Evolutionary conservation across 1,140 invertebrate species (phyloP).

Genomic region (Pseudomyrmex sp.): DNA sequence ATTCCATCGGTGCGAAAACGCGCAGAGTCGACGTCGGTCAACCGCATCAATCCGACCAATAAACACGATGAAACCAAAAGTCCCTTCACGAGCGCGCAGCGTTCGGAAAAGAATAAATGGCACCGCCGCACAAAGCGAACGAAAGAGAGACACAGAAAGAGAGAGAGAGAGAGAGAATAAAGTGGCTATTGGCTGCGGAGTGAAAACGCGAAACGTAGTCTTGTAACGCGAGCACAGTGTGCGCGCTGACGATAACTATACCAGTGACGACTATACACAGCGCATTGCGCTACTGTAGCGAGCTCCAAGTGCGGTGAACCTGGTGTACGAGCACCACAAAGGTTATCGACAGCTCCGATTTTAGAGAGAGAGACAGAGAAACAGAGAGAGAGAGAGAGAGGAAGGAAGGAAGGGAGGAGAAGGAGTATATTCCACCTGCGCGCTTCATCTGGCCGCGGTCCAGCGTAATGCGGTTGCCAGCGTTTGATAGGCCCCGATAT

Average conservation of each 20-base stretch:
- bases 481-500: slow-evolving; percentile 48
- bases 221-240: slow-evolving; percentile 11
- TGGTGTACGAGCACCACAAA: slow-evolving; percentile 29
- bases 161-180: slow-evolving; percentile 19
- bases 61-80: slow-evolving; percentile 40
- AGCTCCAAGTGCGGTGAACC: not conserved
- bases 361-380: not conserved
- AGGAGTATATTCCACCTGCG: slow-evolving; percentile 63
- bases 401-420: too few relatives aligned
- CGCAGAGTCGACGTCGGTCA: slow-evolving; percentile 45
- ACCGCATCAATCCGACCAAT: slow-evolving; percentile 55
- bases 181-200: slow-evolving; percentile 25
- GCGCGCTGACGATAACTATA: not conserved
- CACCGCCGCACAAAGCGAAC: not conserved
- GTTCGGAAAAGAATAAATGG: slow-evolving; percentile 33
- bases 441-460: slow-evolving; percentile 74
- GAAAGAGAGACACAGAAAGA: slow-evolving; percentile 4
- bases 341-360: slow-evolving; percentile 48
- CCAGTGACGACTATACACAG: slow-evolving; percentile 4
- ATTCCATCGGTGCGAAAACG: slow-evolving; percentile 34
- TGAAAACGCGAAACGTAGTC: slow-evolving; percentile 30
- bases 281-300: slow-evolving; percentile 12
- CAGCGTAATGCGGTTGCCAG: slow-evolving; percentile 71
- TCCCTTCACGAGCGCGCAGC: slow-evolving; percentile 13
- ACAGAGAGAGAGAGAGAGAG: too few relatives aligned